Evolutionary conservation across 2,888 invertebrate species (phyloP), one percentile per base, ranked within the genome.

Genomic region (Tetranychus truncatus): DNA sequence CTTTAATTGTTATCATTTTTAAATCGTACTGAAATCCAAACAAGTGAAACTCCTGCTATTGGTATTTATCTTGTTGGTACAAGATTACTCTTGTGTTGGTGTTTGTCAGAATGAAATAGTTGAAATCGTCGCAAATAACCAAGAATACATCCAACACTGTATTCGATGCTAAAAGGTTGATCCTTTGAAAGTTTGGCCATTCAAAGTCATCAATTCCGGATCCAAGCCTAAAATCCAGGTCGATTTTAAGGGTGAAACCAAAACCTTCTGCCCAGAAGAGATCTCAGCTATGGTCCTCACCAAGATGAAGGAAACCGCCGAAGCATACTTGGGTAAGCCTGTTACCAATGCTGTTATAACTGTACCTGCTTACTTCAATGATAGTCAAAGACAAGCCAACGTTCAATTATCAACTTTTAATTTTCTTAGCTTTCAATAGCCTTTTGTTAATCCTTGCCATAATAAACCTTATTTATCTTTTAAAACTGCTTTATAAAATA

Each of bases 61-160:
- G 95, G 95, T 87, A 91, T 95, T 85, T 92, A 92, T 84, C 85
- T 91, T 80, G 91, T 91, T 80, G 91, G 91, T 75, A 92, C 91
- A 74, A 92, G n/a, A 91, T 18, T 92, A 89, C 84, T 91, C 91
- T 75, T 91, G 90, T 81, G 91, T 91, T 74, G 91, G 88, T 72
- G 89, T 91, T 24, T 91, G 89, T 85, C 89, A 89, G 80, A 87
- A 91, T 81, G 89, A 90, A 75, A 90, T 90, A 82, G 90, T 91
- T 80, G 90, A 91, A 82, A 90, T 91, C 79, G 89, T 90, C 71
- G 89, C 90, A 78, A 91, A 91, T 80, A 90, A 91, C 80, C 90
- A 90, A 81, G 90, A 90, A 45, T 44, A 1, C 24, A 24, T 24
- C 24, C 2, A 24, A 24, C 1, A 1, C 2, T 24, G 24, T 24